Conservation (phyloP, 2,888 invertebrate genomes). For the Cataglyphis rosenhaueri region DNA sequence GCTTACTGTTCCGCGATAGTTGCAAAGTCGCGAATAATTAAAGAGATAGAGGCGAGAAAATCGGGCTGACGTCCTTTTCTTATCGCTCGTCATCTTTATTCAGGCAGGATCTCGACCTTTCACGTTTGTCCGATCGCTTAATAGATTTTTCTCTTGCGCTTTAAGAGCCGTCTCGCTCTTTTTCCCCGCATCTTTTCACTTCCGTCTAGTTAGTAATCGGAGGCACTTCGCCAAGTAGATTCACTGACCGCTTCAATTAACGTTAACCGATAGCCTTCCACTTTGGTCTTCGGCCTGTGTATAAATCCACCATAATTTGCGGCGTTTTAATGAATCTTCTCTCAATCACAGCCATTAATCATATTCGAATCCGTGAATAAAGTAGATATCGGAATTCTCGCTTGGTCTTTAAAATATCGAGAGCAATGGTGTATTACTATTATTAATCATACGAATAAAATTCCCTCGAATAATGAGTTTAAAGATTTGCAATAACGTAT, state of each 20-base stretch:
- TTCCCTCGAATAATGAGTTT: background rate
- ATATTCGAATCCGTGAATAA: conserved; percentile 1
- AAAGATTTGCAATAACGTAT: background rate
- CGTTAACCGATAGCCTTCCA: conserved; percentile 59
- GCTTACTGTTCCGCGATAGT: background rate
- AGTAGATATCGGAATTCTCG: background rate
- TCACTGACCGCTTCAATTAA: conserved; percentile 60
- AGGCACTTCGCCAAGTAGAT: conserved; percentile 39
- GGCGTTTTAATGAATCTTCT: conserved; percentile 32
- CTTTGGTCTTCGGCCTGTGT: conserved; percentile 33
- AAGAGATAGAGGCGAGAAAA: conserved; percentile 20
- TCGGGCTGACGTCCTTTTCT: conserved; percentile 32
- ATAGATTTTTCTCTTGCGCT: conserved; percentile 49
- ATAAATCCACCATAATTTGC: conserved; percentile 26
- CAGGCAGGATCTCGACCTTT: conserved; percentile 22
- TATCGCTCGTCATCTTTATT: conserved; percentile 53
- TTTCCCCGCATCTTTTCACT: conserved; percentile 31
- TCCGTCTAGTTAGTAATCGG: conserved; percentile 26
- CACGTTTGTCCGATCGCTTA: conserved; percentile 49
- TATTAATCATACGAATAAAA: too few species aligned
- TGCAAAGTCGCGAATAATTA: conserved; percentile 35
- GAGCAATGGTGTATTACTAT: background rate
- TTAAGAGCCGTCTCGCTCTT: conserved; percentile 34
- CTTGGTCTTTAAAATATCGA: background rate
- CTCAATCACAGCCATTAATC: conserved; percentile 10